Evolutionary conservation across 2,113 vertebrate genomes (phyloP).

Genomic region (Hyla sarda): DNA sequence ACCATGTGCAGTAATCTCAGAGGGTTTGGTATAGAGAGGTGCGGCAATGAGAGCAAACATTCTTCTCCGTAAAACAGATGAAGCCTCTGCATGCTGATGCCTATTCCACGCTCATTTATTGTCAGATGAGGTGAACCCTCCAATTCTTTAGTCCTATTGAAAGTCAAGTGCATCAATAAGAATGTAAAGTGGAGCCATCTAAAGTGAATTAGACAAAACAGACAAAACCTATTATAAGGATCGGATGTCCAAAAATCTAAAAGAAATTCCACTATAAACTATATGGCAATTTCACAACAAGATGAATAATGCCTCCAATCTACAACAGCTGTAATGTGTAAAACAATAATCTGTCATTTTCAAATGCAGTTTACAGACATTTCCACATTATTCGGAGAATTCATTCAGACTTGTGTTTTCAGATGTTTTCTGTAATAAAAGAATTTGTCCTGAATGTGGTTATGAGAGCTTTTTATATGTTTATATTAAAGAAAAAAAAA

Average conservation of each 20-base stretch:
- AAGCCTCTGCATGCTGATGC: slow-evolving; percentile 76
- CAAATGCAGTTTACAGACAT: background rate
- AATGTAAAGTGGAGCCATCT: slow-evolving; percentile 62
- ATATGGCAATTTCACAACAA: background rate
- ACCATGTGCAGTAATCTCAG: slow-evolving; percentile 86
- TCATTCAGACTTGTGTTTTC: too few relatives aligned
- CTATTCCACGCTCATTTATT: slow-evolving; percentile 76
- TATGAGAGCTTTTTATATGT: too few relatives aligned
- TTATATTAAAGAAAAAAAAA: too few relatives aligned
- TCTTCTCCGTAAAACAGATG: slow-evolving; percentile 78
- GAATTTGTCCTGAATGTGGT: too few relatives aligned
- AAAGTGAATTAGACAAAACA: slow-evolving; percentile 51
- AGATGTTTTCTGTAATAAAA: background rate
- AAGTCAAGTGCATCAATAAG: slow-evolving; percentile 68
- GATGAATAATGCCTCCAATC: background rate
- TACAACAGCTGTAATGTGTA: background rate
- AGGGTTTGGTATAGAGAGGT: slow-evolving; percentile 81
- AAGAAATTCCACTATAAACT: slow-evolving; percentile 12
- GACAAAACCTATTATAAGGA: background rate
- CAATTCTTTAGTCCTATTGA: slow-evolving; percentile 67
- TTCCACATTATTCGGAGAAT: too few relatives aligned
- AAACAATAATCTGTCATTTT: background rate
- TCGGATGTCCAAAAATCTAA: background rate
- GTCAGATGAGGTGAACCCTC: slow-evolving; percentile 68
- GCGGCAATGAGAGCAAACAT: slow-evolving; percentile 90